A percentile compares a stretch with the other conserved stretches of the same genome.
Evolutionary conservation across 2,888 invertebrate genomes (phyloP).

Genomic region (Acrobasis repandana): DNA sequence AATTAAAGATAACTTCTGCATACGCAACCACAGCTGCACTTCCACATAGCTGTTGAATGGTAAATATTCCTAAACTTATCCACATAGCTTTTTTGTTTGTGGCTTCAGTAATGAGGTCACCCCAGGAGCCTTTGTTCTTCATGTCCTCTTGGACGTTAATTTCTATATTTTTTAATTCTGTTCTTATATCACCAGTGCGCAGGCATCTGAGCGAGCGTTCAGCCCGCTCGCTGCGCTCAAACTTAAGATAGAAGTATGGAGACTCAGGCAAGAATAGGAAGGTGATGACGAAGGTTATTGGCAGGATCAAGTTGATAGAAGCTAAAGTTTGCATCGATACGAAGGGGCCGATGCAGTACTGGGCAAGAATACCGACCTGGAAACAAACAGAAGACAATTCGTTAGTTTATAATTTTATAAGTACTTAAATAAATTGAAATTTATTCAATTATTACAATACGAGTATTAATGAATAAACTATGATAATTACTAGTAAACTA

Average conservation of each 20-base stretch:
- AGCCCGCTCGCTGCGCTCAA: conserved; percentile 80
- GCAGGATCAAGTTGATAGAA: conserved; percentile 80
- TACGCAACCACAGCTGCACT: conserved; percentile 85
- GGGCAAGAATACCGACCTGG: conserved; percentile 83
- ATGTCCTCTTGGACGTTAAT: conserved; percentile 78
- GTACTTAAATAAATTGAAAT: no score
- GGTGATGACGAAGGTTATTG: conserved; percentile 79
- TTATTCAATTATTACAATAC: no score
- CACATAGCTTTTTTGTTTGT: conserved; percentile 85
- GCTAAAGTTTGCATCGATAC: conserved; percentile 80
- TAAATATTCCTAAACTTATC: conserved; percentile 83
- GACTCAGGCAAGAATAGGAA: conserved; percentile 87
- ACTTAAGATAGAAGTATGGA: conserved; percentile 82
- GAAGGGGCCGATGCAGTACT: conserved; percentile 84
- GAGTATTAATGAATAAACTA: no score
- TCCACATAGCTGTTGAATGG: conserved; percentile 85
- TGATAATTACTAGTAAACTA: no score
- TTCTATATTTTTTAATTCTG: conserved; percentile 82
- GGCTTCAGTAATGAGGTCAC: conserved; percentile 78
- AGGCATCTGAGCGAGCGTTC: conserved; percentile 82
- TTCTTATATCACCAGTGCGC: conserved; percentile 80
- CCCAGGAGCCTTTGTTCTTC: conserved; percentile 75
- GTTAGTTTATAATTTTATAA: background rate
- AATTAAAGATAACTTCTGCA: conserved; percentile 84
- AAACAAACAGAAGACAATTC: conserved; percentile 43